These are phyloP conservation scores for Sycobia sp. DNA, from an alignment of 1,140 invertebrate species.

Conservation along the genomic window DNA sequence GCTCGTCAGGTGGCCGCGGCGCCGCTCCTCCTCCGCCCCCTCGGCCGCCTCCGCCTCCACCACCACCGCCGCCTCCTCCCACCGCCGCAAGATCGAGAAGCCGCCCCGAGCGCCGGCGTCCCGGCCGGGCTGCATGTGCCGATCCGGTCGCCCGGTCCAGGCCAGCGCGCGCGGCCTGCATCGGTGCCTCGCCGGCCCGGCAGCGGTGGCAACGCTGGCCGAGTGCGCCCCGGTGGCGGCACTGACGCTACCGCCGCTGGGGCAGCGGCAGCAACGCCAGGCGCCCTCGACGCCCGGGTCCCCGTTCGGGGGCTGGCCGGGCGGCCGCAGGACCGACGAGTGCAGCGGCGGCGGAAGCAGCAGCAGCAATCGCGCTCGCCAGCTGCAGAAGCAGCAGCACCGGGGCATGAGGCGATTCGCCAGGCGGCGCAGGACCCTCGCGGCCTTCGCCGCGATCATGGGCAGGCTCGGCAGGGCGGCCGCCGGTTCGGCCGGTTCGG, in stretches of 20 bases:
- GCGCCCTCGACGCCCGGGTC: too few relatives aligned
- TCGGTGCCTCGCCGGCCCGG: constrained; percentile 26
- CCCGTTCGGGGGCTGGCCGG: constrained; percentile 40
- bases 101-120: too few relatives aligned
- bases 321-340: constrained; percentile 52
- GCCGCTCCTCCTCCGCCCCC: too few relatives aligned
- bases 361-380: constrained; percentile 1
- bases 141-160: constrained; percentile 7
- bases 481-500: constrained; percentile 4
- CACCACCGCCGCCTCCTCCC: too few relatives aligned
- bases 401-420: constrained; percentile 58
- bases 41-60: background rate
- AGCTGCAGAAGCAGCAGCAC: constrained; percentile 28
- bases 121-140: constrained; percentile 19
- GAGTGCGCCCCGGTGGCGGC: too few relatives aligned
- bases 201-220: constrained; percentile 2
- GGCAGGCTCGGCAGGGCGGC: constrained; percentile 59
- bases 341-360: constrained; percentile 15
- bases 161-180: too few relatives aligned
- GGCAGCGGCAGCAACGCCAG: constrained; percentile 8
- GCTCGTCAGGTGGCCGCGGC: too few relatives aligned
- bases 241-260: constrained; percentile 20
- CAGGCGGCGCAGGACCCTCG: constrained; percentile 55
- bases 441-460: constrained; percentile 60
- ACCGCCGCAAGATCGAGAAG: background rate